A percentile compares a stretch with the other conserved stretches of the same genome.
phyloP scores from a whole-genome alignment of 1,140 invertebrate genomes.

The Coptotermes formosanus region DNA sequence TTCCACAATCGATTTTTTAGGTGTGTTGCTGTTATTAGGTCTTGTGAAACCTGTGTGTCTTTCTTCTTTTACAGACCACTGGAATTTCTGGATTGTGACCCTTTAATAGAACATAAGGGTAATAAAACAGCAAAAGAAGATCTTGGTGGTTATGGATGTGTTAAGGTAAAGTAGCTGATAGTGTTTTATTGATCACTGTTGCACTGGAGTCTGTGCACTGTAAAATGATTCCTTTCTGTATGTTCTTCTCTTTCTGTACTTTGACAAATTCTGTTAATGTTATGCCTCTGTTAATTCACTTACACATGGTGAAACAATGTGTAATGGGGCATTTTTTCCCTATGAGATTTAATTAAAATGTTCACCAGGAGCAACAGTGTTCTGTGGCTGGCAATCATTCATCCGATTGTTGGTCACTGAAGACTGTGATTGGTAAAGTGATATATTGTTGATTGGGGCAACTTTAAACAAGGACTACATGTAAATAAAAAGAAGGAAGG shows the following conservation, averaged over 20 bases:
- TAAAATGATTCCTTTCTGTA: not conserved
- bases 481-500: too few relatives aligned
- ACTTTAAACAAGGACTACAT: too few relatives aligned
- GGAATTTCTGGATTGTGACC: slow-evolving; percentile 89
- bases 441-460: too few relatives aligned
- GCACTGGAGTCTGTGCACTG: not conserved
- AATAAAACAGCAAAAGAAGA: slow-evolving; percentile 82
- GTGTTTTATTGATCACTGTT: slow-evolving; percentile 19
- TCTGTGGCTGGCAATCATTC: too few relatives aligned
- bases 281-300: too few relatives aligned
- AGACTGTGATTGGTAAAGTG: too few relatives aligned
- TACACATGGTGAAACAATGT: too few relatives aligned
- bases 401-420: too few relatives aligned
- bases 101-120: slow-evolving; percentile 86
- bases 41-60: not conserved
- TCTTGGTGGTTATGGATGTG: slow-evolving; percentile 77
- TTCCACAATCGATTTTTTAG: not conserved
- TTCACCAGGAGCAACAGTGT: too few relatives aligned
- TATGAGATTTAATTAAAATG: too few relatives aligned
- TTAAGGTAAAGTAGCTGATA: slow-evolving; percentile 62
- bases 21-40: not conserved
- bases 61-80: slow-evolving; percentile 64
- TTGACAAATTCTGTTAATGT: not conserved
- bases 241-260: not conserved
- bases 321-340: too few relatives aligned